phyloP scores from a whole-genome alignment of 2,113 vertebrate species.

The Notothenia coriiceps region DNA sequence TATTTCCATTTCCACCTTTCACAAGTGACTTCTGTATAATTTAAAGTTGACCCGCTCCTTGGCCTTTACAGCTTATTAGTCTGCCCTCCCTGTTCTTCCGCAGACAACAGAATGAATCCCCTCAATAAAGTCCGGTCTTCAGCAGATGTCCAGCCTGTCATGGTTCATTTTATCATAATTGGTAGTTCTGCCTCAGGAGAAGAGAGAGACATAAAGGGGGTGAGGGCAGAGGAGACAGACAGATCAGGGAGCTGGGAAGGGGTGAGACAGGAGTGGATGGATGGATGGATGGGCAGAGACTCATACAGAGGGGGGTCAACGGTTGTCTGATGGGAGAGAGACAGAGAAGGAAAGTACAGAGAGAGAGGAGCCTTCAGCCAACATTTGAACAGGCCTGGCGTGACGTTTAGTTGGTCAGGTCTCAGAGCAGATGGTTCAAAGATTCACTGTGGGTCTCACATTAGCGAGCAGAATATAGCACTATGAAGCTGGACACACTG shows the following conservation, averaged over 20 bases:
- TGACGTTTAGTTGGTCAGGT: slow-evolving; percentile 37
- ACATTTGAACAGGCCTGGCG: slow-evolving; percentile 51
- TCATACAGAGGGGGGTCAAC: background rate
- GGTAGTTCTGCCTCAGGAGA: slow-evolving; percentile 55
- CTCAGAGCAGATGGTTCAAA: slow-evolving; percentile 68
- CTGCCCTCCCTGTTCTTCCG: slow-evolving; percentile 10
- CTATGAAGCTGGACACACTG: slow-evolving; percentile 36
- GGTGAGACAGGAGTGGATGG: slow-evolving; percentile 30
- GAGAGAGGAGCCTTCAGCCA: slow-evolving; percentile 33
- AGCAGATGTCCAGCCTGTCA: slow-evolving; percentile 75
- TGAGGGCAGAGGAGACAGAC: slow-evolving; percentile 36
- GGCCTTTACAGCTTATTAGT: slow-evolving; percentile 20
- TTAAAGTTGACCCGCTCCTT: background rate
- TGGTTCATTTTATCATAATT: slow-evolving; percentile 71
- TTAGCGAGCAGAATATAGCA: slow-evolving; percentile 47
- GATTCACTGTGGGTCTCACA: slow-evolving; percentile 54
- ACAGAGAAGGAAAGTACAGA: background rate
- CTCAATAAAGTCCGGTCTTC: slow-evolving; percentile 54
- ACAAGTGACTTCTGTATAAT: background rate
- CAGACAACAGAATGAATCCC: slow-evolving; percentile 45
- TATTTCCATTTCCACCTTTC: background rate
- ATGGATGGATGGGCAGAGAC: slow-evolving; percentile 16
- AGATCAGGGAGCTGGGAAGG: slow-evolving; percentile 1
- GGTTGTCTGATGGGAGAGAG: background rate
- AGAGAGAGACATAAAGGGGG: slow-evolving; percentile 14